Base-by-base conservation (phyloP, 1,140 invertebrate genomes). In the Drosophila subobscura region DNA sequence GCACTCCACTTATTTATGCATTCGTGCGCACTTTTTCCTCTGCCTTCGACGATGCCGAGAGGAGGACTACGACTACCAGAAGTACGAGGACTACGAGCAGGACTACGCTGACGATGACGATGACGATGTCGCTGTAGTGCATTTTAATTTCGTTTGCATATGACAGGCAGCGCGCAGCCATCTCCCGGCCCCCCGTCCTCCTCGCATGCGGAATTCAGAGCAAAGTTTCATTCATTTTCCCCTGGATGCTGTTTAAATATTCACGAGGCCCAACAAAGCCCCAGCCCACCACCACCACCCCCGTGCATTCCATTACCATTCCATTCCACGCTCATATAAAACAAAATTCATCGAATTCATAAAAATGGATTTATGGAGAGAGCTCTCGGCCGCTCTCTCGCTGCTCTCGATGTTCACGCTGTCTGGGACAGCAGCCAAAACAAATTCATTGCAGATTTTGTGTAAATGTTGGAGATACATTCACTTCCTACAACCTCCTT, bases 131-230 rank as follows among this genome's bases (percentile, higher is more conserved):
- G 73, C 70, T 84, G 81, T 88, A 86, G 81, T 86, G 81, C 81
- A 86, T 86, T 86, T 86, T 86, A 86, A 86, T 86, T 86, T 88
- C 77, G 81, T 85, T 85, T 85, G 81, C 81, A 85, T 85, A 85
- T 81, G 81, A 85, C 81, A 86, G 75, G 77, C 78, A 78, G 70
- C 70, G 73, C 56, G 50, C 71, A 44, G 61, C 65, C 55, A 41
- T 47, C 46, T 4, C 1, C 7, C n/a, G n/a, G n/a, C 49, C 50
- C 44, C n/a, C 29, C 20, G 10, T 20, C 10, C 33, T 12, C 33
- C 33, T 12, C 3, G 10, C 33, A 37, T 37, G 33, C 0, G 83
- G 81, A 74, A 85, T 88, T 47, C 78, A 65, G 74, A 29, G 55
- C 63, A 66, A 66, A 85, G 57, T 81, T 85, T 77, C 71, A 85